Base-by-base conservation (phyloP, 1,140 invertebrate species). In the Platorchestia sp. region DNA sequence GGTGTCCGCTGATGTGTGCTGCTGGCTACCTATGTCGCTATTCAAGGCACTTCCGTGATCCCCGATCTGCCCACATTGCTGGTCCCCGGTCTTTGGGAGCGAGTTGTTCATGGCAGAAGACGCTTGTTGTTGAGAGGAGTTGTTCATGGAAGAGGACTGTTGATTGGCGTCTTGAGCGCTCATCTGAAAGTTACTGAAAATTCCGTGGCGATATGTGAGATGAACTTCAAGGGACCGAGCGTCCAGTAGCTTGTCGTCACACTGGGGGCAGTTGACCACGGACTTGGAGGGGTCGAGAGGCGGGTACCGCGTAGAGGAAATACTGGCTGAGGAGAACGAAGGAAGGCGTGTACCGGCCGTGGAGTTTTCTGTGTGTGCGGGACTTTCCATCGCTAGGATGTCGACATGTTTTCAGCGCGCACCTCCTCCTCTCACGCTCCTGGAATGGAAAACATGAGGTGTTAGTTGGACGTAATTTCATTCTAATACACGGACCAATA, bases 361-460 rank as follows among this genome's bases (percentile, higher is more conserved):
- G 1, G 45, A 45, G 45, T 47, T 40, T n/a, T 45, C 45, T 93
- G 5, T 44, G 40, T 44, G 91, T 0, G 45, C 40, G 44, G 43
- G 19, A 14, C 36, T 47, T 93, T 93, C 91, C 91, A 93, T 93
- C 45, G 91, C 91, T 93, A 93, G 91, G 91, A 93, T 45, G 40
- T 93, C 43, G 91, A 93, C 91, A 93, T 93, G 91, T 44, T 93
- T 45, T 0, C 1, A 7, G 5, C 36, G 91, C 6, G 41, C 22
- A 14, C n/a, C 10, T 45, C 41, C 91, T 45, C 45, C 43, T 47
- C 91, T 44, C 45, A 47, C 36, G 16, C 91, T 5, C 45, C 91
- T 93, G 91, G 3, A 93, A 45, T 6, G 36, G 40, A 93, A 41
- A 89, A 44, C 7, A 89, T 42, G 43, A 42, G 42, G 87, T 27